These are phyloP conservation scores for Aphrophora alni DNA, from an alignment of 2,888 invertebrate species.

Conservation along the genomic window DNA sequence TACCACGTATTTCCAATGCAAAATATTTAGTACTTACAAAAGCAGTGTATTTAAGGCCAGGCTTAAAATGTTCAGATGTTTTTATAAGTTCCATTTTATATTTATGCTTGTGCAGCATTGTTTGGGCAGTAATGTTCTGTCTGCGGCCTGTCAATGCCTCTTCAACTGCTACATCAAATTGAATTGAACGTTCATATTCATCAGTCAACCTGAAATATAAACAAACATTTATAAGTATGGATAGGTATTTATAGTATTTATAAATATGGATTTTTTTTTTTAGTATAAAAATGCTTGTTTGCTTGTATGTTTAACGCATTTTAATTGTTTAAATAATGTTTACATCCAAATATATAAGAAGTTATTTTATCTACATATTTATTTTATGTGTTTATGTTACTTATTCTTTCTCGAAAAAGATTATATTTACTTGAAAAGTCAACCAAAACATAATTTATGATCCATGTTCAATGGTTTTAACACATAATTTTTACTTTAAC, in stretches of 20 bases:
- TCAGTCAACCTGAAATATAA: conserved; percentile 67
- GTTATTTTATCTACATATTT: no score
- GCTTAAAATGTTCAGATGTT: conserved; percentile 87
- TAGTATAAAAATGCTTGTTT: not conserved
- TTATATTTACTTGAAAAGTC: no score
- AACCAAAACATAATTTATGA: no score
- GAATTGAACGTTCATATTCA: conserved; percentile 80
- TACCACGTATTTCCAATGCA: no score
- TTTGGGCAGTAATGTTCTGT: conserved; percentile 76
- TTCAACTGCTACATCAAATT: conserved; percentile 87
- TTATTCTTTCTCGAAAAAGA: no score
- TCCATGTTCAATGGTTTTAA: no score
- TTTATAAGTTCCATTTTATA: conserved; percentile 79
- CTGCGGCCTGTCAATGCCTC: conserved; percentile 86
- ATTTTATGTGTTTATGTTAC: no score
- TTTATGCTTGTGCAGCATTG: conserved; percentile 78
- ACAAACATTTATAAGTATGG: not conserved
- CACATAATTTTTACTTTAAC: no score
- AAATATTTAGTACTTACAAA: conserved; percentile 73
- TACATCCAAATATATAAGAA: no score
- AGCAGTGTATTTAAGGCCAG: conserved; percentile 82
- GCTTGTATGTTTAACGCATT: not conserved
- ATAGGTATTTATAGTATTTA: not conserved
- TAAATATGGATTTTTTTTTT: not conserved
- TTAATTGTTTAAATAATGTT: not conserved